Conservation (phyloP, 2,797 vertebrate species). For the Otus scops region DNA sequence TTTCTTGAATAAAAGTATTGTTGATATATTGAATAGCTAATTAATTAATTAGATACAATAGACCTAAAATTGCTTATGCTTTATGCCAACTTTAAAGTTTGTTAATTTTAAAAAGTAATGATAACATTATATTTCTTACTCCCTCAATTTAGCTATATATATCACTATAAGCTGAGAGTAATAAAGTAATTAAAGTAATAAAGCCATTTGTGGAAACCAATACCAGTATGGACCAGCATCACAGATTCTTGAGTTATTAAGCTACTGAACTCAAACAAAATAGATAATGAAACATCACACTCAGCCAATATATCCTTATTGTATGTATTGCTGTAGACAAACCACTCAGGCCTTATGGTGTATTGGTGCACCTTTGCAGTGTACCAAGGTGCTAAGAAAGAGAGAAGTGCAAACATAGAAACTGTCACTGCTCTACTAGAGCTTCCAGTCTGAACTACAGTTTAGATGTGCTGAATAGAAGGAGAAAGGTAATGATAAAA, state of each 20-base stretch:
- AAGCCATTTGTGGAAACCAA: neutral
- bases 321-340: neutral
- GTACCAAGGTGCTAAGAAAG: neutral
- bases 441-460: neutral
- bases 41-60: neutral
- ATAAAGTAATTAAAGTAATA: neutral
- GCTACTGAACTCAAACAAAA: neutral
- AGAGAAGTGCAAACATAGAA: neutral
- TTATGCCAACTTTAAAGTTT: neutral
- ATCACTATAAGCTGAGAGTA: neutral
- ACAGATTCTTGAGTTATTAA: neutral
- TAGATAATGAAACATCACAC: neutral
- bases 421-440: neutral
- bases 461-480: neutral
- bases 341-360: neutral
- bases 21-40: neutral
- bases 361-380: neutral
- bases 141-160: neutral
- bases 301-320: neutral
- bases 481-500: neutral
- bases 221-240: neutral
- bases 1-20: neutral
- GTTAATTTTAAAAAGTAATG: neutral
- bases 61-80: neutral
- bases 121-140: neutral